Percentiles rank a stretch among this genome's conserved stretches.
Conservation (phyloP, 2,113 vertebrate species). For the Cyanocitta stelleri region DNA sequence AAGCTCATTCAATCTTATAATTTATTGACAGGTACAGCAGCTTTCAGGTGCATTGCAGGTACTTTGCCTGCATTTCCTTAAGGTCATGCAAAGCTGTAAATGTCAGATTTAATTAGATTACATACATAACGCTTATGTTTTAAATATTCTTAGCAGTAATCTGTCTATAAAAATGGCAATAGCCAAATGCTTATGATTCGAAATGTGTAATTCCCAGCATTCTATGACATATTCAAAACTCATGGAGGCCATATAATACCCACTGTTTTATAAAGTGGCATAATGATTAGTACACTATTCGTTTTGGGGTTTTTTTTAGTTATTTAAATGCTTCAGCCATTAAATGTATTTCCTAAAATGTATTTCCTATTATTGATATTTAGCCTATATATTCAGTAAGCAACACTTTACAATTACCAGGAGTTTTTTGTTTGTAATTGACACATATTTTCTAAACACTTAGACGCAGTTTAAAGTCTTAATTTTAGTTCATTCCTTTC, state of each 20-base stretch:
- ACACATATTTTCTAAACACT: not conserved
- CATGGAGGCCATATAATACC: not conserved
- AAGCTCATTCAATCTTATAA: not conserved
- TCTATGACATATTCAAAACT: not conserved
- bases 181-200: not conserved
- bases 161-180: not conserved
- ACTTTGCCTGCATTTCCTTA: conserved; percentile 12
- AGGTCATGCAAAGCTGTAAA: not conserved
- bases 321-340: not conserved
- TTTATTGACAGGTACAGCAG: not conserved
- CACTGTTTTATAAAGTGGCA: not conserved
- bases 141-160: not conserved
- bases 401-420: not conserved
- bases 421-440: not conserved
- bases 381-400: not conserved
- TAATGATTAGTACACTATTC: not conserved
- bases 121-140: not conserved
- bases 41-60: not conserved
- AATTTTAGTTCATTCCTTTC: not conserved
- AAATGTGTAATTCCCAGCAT: not conserved
- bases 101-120: not conserved
- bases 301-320: not conserved
- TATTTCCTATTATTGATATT: not conserved
- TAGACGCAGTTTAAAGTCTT: not conserved
- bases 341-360: not conserved